These are phyloP conservation scores for Sphinx pinastri DNA, from an alignment of 2,888 invertebrate species.

Conservation along the genomic window DNA sequence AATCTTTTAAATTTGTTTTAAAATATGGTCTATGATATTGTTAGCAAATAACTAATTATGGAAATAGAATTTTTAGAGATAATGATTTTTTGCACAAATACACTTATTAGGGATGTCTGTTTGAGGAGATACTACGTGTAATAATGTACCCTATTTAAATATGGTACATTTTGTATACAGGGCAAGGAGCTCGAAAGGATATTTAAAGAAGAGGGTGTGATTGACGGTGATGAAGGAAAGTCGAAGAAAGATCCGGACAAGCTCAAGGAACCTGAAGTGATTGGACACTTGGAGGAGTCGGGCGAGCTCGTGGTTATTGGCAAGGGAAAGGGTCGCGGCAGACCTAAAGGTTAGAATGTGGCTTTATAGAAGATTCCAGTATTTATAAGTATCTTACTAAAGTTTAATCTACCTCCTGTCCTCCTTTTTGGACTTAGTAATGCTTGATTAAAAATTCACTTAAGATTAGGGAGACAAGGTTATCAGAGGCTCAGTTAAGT, in stretches of 20 bases:
- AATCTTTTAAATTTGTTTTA: too few species aligned
- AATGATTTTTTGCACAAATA: too few species aligned
- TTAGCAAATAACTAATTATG: background rate
- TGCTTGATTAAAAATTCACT: too few species aligned
- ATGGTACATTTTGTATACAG: constrained; percentile 50
- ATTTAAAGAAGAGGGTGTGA: constrained; percentile 88
- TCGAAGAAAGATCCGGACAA: constrained; percentile 46
- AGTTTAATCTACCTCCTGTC: background rate
- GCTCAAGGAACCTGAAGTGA: constrained; percentile 80
- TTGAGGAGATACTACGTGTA: background rate
- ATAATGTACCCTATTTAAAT: too few species aligned
- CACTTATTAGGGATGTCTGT: too few species aligned
- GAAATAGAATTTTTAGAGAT: background rate
- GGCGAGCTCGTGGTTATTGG: constrained; percentile 86
- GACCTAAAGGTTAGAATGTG: constrained; percentile 71
- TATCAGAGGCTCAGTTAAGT: too few species aligned
- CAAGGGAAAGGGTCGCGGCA: constrained; percentile 81
- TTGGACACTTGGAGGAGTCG: constrained; percentile 86
- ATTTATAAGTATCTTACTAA: too few species aligned
- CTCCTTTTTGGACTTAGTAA: too few species aligned
- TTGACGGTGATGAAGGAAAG: constrained; percentile 84
- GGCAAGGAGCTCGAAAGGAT: constrained; percentile 90
- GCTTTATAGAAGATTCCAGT: background rate
- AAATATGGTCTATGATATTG: background rate
- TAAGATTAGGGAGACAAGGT: too few species aligned